Evolutionary conservation across 1,140 invertebrate genomes (phyloP), one percentile per base, ranked within the genome.

Genomic region (Macrotrachela quadricornifera): DNA sequence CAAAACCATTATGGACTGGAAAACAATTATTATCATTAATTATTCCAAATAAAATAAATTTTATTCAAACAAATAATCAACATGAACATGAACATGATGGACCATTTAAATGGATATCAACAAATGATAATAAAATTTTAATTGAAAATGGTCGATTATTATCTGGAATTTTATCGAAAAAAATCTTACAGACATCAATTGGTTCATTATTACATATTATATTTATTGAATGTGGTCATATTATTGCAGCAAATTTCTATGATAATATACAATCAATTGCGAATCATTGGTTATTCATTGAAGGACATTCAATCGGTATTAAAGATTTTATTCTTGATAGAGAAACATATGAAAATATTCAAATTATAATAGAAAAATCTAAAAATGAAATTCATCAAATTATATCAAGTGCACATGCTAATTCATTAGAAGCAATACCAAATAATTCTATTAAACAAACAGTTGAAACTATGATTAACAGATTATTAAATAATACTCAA

Each of bases 261-360:
- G 88, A 90, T 65, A 92, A 99, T 65, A 96, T 99, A 74, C 94
- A 99, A 65, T 94, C 85, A 47, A 88, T 95, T 6, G 80, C 99
- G 44, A 99, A 99, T 67, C 94, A 91, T 62, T 99, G 94, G 94
- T 72, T 99, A 16, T 66, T 99, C 6, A 71, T 92, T 9, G 94
- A 99, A 71, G 94, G 81, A 63, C 87, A 94, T 70, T 90, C 85
- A 12, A 96, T 97, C 59, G 91, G 91, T 79, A 96, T 96, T 70
- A 90, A 91, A 16, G 94, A 99, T 63, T 96, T 92, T 11, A 97
- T 99, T 80, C 91, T 94, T 63, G 94, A 99, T 82, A 86, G 86
- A 47, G 80, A 91, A 65, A 99, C 94, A 0, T 97, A 96, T 64
- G 73, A 80, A 47, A 90, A 96, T 72, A 99, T 99, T 69, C 90